Percentiles rank a stretch among this genome's conserved stretches.
These are phyloP conservation scores for Natrix natrix DNA, from an alignment of 2,797 vertebrate genomes.

Conservation along the genomic window DNA sequence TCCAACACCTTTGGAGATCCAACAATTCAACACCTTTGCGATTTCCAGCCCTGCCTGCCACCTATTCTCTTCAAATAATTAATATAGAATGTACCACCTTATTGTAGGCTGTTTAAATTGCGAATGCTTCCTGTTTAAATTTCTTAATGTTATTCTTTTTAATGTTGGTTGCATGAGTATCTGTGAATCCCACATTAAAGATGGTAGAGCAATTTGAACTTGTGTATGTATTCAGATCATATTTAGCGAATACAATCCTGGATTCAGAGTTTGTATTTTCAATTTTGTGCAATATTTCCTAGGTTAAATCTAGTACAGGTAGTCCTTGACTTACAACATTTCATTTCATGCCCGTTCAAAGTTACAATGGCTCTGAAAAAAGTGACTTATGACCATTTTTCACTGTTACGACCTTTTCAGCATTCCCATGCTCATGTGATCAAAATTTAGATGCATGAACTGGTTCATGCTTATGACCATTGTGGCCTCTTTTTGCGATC, in stretches of 20 bases:
- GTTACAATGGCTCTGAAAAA: no score
- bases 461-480: no score
- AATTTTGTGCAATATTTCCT: background rate
- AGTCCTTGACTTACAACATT: no score
- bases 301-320: background rate
- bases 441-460: no score
- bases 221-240: background rate
- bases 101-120: background rate
- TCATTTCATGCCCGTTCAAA: no score
- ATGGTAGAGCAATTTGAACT: background rate
- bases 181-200: background rate
- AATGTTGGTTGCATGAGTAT: background rate
- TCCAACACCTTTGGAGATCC: background rate
- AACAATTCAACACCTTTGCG: background rate
- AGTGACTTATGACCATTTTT: no score
- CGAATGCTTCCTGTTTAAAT: background rate
- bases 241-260: background rate
- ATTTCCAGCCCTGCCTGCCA: background rate
- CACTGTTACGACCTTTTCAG: no score
- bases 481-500: no score
- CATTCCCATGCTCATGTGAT: no score
- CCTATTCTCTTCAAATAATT: background rate
- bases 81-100: background rate
- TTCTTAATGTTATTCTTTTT: background rate
- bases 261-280: background rate